Percentiles rank a stretch among this genome's conserved stretches.
These are phyloP conservation scores for Melinopterus prodromus DNA, from an alignment of 2,888 invertebrate genomes.

Conservation along the genomic window DNA sequence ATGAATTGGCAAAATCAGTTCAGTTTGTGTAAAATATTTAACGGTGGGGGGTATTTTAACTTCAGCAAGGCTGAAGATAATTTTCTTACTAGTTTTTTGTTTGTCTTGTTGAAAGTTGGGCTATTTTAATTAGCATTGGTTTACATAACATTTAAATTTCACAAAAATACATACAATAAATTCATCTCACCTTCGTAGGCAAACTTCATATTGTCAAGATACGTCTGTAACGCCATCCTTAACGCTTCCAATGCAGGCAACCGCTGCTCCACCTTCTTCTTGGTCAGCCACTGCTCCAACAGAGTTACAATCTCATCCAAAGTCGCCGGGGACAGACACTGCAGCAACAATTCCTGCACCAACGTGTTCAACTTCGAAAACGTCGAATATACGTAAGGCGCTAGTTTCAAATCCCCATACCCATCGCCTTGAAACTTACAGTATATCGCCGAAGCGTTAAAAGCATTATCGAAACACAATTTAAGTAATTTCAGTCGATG, in stretches of 20 bases:
- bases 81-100: too few relatives aligned
- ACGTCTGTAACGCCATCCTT: constrained; percentile 62
- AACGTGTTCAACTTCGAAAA: constrained; percentile 72
- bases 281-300: constrained; percentile 73
- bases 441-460: constrained; percentile 58
- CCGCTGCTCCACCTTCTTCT: constrained; percentile 74
- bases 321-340: constrained; percentile 74
- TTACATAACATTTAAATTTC: neutral
- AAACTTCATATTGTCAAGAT: constrained; percentile 75
- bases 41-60: too few relatives aligned
- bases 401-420: constrained; percentile 56
- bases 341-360: constrained; percentile 72
- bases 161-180: neutral
- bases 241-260: constrained; percentile 66
- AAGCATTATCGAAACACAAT: constrained; percentile 63
- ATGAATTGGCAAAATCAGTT: too few relatives aligned
- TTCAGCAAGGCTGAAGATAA: too few relatives aligned
- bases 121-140: too few relatives aligned
- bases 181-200: constrained; percentile 66
- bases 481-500: constrained; percentile 72
- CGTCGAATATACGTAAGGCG: constrained; percentile 63
- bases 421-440: constrained; percentile 54
- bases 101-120: too few relatives aligned
- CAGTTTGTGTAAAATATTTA: too few relatives aligned
- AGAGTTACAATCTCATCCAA: constrained; percentile 75